Percentiles rank a stretch among this genome's conserved stretches.
Evolutionary conservation across 1,140 invertebrate genomes (phyloP).

Genomic region (Lamellibrachia luymesi): DNA sequence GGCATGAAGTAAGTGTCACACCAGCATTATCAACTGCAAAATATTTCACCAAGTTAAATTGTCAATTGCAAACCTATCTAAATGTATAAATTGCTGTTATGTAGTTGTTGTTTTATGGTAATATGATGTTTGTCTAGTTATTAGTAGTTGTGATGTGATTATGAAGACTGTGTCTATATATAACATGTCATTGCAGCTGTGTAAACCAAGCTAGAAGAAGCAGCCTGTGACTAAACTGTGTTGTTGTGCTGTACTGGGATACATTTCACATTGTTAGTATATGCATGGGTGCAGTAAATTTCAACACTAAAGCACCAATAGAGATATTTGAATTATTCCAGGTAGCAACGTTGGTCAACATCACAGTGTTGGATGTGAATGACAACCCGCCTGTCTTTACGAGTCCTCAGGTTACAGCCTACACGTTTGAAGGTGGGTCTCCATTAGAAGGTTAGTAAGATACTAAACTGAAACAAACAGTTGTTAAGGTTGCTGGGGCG

Average conservation of each 20-base stretch:
- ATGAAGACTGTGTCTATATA: too few species aligned
- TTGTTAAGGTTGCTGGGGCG: background rate
- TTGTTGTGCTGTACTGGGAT: background rate
- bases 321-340: background rate
- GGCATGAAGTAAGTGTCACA: background rate
- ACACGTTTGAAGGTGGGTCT: background rate
- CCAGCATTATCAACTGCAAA: background rate
- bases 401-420: background rate
- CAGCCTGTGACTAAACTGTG: too few species aligned
- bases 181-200: too few species aligned
- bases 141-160: too few species aligned
- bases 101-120: too few species aligned
- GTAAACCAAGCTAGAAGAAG: too few species aligned
- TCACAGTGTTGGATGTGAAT: background rate
- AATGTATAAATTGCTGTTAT: too few species aligned
- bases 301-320: background rate
- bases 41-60: background rate
- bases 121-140: too few species aligned
- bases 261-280: background rate
- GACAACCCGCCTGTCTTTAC: background rate
- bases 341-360: background rate
- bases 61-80: background rate
- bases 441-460: background rate
- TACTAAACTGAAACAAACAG: background rate
- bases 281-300: background rate